Evolutionary conservation across 2,888 invertebrate genomes (phyloP).

Genomic region (Polietes domitor): DNA sequence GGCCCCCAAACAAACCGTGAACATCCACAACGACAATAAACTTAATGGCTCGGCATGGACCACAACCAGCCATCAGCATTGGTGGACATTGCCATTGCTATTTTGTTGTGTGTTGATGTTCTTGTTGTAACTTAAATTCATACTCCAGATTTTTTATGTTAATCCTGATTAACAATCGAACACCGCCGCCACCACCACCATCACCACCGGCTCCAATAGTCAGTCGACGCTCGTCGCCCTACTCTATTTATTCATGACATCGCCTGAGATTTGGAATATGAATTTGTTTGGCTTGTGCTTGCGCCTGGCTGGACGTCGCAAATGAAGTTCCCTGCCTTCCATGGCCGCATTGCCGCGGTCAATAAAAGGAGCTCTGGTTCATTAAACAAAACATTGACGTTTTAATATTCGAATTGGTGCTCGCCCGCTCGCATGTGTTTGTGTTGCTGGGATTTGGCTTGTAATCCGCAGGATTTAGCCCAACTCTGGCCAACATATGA

Average conservation of each 20-base stretch:
- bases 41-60: neutral
- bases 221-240: no score
- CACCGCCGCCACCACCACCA: neutral
- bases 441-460: neutral
- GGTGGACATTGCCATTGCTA: neutral
- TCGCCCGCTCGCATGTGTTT: neutral
- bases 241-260: neutral
- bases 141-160: constrained; percentile 36
- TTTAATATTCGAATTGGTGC: neutral
- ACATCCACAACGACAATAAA: neutral
- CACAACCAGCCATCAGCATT: neutral
- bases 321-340: neutral
- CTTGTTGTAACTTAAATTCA: neutral
- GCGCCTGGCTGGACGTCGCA: neutral
- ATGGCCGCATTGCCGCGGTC: constrained; percentile 1
- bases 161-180: constrained; percentile 57
- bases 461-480: neutral
- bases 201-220: constrained; percentile 3
- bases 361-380: constrained; percentile 30
- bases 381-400: constrained; percentile 38
- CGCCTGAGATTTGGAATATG: neutral
- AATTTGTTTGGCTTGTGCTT: constrained; percentile 24
- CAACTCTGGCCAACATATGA: neutral
- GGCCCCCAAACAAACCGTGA: neutral
- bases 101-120: neutral